phyloP scores from a whole-genome alignment of 2,113 vertebrate species.

The Grus americana region DNA sequence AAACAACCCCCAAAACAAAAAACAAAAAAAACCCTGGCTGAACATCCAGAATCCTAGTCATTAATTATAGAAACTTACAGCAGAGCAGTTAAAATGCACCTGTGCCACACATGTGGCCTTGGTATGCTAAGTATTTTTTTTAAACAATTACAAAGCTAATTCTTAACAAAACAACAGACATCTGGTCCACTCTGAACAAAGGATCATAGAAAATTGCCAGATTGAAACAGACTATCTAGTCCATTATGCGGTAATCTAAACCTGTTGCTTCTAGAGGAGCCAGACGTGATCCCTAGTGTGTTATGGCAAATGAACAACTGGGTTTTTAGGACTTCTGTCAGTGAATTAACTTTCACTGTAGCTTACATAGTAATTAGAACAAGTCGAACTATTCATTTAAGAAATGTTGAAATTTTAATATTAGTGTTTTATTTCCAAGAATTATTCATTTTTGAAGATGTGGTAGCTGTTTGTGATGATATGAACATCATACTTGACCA shows the following conservation, averaged over 20 bases:
- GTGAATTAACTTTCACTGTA: neutral
- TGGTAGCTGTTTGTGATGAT: neutral
- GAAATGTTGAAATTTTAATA: neutral
- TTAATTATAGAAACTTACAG: constrained; percentile 46
- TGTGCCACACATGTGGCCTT: constrained; percentile 50
- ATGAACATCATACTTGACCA: neutral
- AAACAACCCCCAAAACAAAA: neutral
- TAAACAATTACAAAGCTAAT: constrained; percentile 60
- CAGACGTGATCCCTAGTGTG: neutral
- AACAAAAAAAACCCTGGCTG: neutral
- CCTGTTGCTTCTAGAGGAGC: neutral
- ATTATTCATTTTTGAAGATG: neutral
- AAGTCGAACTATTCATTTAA: neutral
- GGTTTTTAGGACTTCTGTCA: neutral
- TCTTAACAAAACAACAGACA: constrained; percentile 55
- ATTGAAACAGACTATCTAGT: neutral
- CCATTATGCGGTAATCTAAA: neutral
- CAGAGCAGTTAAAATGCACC: constrained; percentile 23
- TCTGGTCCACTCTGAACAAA: constrained; percentile 33
- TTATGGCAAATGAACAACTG: neutral
- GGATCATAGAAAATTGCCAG: neutral
- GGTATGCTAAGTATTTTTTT: constrained; percentile 7
- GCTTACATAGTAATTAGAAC: neutral
- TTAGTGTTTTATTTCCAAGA: neutral
- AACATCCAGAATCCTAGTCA: neutral